Conservation (phyloP, 2,113 vertebrate genomes). For the Seriola quinqueradiata region DNA sequence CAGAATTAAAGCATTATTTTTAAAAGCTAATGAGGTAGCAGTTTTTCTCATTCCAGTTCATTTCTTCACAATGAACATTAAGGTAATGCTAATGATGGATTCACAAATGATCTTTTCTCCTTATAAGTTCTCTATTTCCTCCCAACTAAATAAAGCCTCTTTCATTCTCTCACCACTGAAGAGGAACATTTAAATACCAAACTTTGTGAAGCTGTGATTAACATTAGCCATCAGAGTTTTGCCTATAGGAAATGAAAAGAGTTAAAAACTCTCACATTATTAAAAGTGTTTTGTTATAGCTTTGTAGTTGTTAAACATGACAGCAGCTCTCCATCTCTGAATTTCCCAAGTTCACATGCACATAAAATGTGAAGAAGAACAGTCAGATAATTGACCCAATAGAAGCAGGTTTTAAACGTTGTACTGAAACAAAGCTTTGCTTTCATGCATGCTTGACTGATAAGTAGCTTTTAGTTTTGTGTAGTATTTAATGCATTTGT, state of each 20-base stretch:
- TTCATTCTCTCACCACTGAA: background rate
- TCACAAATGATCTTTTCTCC: background rate
- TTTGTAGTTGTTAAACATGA: slow-evolving; percentile 53
- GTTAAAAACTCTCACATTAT: slow-evolving; percentile 26
- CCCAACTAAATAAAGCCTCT: slow-evolving; percentile 14
- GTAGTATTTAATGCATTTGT: slow-evolving; percentile 12
- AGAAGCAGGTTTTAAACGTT: slow-evolving; percentile 34
- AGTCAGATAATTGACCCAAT: slow-evolving; percentile 30
- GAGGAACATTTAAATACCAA: slow-evolving; percentile 14
- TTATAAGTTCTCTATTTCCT: slow-evolving; percentile 14
- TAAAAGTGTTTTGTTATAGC: slow-evolving; percentile 24
- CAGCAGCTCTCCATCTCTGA: slow-evolving; percentile 37
- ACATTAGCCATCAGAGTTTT: slow-evolving; percentile 29
- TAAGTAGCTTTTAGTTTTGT: slow-evolving; percentile 31
- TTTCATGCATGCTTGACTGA: slow-evolving; percentile 48
- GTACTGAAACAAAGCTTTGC: slow-evolving; percentile 28
- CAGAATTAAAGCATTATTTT: slow-evolving; percentile 25
- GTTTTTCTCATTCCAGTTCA: background rate
- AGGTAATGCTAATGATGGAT: background rate
- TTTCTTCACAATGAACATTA: background rate
- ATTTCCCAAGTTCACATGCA: slow-evolving; percentile 13
- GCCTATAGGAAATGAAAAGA: slow-evolving; percentile 38
- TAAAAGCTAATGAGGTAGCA: slow-evolving; percentile 6
- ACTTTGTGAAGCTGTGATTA: slow-evolving; percentile 35
- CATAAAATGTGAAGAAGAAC: slow-evolving; percentile 27